Evolutionary conservation across 2,888 invertebrate genomes (phyloP).

Genomic region (Protophormia terraenovae): DNA sequence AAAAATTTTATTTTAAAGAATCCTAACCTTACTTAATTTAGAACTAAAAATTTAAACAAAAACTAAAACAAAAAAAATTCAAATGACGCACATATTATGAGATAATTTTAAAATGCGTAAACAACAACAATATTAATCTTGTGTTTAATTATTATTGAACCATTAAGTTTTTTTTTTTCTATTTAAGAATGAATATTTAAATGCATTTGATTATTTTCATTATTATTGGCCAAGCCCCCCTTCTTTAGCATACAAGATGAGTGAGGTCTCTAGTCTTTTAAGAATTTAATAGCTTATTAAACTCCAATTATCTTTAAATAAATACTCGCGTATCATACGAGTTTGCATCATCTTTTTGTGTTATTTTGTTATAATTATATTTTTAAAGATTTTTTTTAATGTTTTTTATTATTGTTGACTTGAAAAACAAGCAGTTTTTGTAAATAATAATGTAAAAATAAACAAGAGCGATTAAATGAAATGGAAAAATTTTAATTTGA

Average conservation of each 20-base stretch:
- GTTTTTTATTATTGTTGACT: not conserved
- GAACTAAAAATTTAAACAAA: not conserved
- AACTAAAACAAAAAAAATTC: not conserved
- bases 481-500: slow-evolving; percentile 66
- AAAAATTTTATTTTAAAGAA: not conserved
- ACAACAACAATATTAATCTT: slow-evolving; percentile 15
- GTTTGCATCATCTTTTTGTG: not conserved
- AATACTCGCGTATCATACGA: not conserved
- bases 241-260: not conserved
- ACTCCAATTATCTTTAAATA: not conserved
- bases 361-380: too few relatives aligned
- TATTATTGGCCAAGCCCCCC: slow-evolving; percentile 46
- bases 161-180: not conserved
- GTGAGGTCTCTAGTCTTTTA: too few relatives aligned
- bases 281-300: slow-evolving; percentile 39
- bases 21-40: slow-evolving; percentile 49
- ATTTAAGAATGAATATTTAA: too few relatives aligned
- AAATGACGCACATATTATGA: slow-evolving; percentile 13
- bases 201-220: too few relatives aligned
- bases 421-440: slow-evolving; percentile 18
- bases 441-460: slow-evolving; percentile 46
- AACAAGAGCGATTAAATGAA: slow-evolving; percentile 40
- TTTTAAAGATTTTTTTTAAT: not conserved
- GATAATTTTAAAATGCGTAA: slow-evolving; percentile 34
- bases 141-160: not conserved